Evolutionary conservation across 2,888 invertebrate species (phyloP).

Genomic region (Atethmia centrago): DNA sequence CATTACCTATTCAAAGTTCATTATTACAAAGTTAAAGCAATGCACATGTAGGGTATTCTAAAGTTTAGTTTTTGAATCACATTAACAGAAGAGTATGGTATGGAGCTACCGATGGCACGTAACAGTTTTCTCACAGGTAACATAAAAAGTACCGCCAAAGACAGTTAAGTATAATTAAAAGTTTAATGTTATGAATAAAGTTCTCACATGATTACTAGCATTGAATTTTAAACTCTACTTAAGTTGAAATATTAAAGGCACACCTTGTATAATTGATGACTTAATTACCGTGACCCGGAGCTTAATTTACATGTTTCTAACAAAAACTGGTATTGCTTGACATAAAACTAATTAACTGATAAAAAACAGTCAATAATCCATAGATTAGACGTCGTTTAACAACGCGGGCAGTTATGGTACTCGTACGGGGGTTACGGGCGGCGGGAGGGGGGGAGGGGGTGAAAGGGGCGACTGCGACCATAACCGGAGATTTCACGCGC

Average conservation of each 20-base stretch:
- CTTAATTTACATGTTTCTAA: slow-evolving; percentile 40
- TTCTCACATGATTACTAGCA: not conserved
- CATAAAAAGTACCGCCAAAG: not conserved
- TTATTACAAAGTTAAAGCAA: not conserved
- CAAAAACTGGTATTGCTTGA: slow-evolving; percentile 47
- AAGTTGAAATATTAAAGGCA: not conserved
- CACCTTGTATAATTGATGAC: slow-evolving; percentile 18
- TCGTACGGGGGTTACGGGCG: no score
- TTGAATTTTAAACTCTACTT: not conserved
- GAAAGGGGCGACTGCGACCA: slow-evolving; percentile 29
- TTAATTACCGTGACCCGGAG: slow-evolving; percentile 22
- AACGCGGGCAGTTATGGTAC: slow-evolving; percentile 54
- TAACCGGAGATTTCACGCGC: slow-evolving; percentile 74
- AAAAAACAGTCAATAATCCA: slow-evolving; percentile 54
- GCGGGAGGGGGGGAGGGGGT: slow-evolving; percentile 27
- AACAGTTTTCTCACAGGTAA: not conserved
- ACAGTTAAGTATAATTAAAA: not conserved
- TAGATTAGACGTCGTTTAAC: slow-evolving; percentile 57
- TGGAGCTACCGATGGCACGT: not conserved
- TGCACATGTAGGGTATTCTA: not conserved
- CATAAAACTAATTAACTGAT: slow-evolving; percentile 59
- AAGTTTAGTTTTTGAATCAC: not conserved
- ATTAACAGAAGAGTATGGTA: not conserved
- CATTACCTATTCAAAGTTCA: not conserved
- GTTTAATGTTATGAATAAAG: not conserved